Evolutionary conservation across 92 coral and sea anemone species (phyloP), one percentile per base, ranked within the genome.

Genomic region (Parazoanthus atlanticus): DNA sequence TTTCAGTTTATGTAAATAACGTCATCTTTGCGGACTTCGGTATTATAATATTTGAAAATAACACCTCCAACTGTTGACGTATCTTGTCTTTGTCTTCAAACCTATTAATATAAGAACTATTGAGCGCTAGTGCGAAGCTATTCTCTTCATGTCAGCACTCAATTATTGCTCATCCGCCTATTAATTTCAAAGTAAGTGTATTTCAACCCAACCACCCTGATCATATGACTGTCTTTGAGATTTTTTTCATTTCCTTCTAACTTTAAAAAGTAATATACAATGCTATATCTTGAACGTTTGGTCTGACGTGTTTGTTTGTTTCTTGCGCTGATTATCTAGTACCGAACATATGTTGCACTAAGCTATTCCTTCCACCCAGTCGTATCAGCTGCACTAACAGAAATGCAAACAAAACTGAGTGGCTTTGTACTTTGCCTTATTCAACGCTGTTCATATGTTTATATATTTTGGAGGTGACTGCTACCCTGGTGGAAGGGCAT

Each of bases 1-100:
- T 84, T 43, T 84, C 87, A 70, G n/a, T 70, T 43, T 84, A 84
- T 84, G 87, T 84, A 84, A 84, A 84, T 84, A 70, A 70, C 33
- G 61, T 84, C 77, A 72, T 43, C 43, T 84, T 70, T 29, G 40
- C 52, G 40, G 76, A 40, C 64, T 83, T 40, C 32, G 33, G 65
- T 29, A 67, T 31, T 31, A 36, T 74, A 33, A 40, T 70, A 38
- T 84, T 31, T 80, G 70, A 80, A 54, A 54, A 84, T 21, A 26
- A 43, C 87, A 25, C 25, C 58, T 84, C 47, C 1, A 69, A 43
- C 36, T 84, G 64, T 84, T 17, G 76, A 41, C 46, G 66, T 47
- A 69, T 82, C 58, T 25, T 15, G n/a, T 36, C 76, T 65, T 82
- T 82, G 86, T 82, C 56, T 33, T 36, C 30, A 66, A 36, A 66